These are phyloP conservation scores for Oreohelix idahoensis DNA, from an alignment of 1,140 invertebrate species.

Conservation along the genomic window DNA sequence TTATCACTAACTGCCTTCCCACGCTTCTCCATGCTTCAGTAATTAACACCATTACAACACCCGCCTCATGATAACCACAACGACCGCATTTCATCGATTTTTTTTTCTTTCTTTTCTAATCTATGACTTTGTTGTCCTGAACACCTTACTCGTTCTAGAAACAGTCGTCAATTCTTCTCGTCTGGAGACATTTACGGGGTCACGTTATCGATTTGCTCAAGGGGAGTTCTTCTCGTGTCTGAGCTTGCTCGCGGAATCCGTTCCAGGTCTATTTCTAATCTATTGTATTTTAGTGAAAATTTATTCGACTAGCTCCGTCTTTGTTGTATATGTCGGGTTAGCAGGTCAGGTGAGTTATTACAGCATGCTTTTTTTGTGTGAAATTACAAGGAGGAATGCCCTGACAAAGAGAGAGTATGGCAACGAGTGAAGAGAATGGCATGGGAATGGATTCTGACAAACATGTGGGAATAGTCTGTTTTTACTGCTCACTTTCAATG, in stretches of 20 bases:
- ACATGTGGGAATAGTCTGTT: no score
- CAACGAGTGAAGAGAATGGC: no score
- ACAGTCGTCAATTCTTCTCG: neutral
- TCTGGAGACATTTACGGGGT: neutral
- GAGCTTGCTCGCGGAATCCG: neutral
- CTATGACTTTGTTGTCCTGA: neutral
- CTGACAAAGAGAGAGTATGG: neutral
- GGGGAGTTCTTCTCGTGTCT: neutral
- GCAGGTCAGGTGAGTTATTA: neutral
- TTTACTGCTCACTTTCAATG: no score
- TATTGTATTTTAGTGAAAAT: neutral
- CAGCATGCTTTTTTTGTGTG: neutral
- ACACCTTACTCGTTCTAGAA: neutral
- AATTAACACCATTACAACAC: neutral
- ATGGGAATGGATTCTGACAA: no score
- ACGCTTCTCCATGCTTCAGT: neutral
- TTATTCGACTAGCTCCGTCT: neutral
- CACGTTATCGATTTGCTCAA: neutral
- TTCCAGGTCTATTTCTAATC: neutral
- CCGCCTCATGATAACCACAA: neutral
- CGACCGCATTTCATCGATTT: neutral
- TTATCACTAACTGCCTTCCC: no score
- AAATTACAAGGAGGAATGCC: neutral
- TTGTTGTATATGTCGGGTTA: neutral
- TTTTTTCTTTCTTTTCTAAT: no score